Conservation (phyloP, 37 sponge, comb jelly and placozoan species). For the Hormiphora californensis region DNA sequence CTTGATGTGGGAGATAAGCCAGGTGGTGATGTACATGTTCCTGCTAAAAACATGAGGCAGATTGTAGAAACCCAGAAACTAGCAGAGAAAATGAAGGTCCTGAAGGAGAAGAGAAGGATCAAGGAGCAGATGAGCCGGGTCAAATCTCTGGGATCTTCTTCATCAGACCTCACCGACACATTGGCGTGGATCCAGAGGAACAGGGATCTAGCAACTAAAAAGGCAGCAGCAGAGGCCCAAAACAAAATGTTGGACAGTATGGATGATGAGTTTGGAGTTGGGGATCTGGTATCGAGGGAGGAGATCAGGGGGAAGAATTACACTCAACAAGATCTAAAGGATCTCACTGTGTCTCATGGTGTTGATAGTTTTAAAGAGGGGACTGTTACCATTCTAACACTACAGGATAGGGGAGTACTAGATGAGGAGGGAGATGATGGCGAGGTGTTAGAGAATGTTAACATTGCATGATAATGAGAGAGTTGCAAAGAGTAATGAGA, state of each 20-base stretch:
- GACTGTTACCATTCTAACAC: conserved; percentile 59
- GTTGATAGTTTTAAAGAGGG: conserved; percentile 67
- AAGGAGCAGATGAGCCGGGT: conserved; percentile 51
- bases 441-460: conserved; percentile 77
- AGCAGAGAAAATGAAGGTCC: conserved; percentile 37
- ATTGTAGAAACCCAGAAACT: conserved; percentile 23
- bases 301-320: conserved; percentile 54
- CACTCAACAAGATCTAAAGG: conserved; percentile 57
- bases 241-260: conserved; percentile 72
- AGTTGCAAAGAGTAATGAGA: conserved; percentile 64
- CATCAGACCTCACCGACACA: conserved; percentile 55
- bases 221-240: conserved; percentile 67
- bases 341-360: conserved; percentile 70
- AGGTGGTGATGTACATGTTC: conserved; percentile 69
- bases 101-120: conserved; percentile 51
- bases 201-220: conserved; percentile 61
- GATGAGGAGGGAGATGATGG: conserved; percentile 63
- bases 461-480: conserved; percentile 75
- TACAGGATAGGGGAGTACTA: conserved; percentile 73
- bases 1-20: conserved; percentile 59
- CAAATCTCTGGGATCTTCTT: conserved; percentile 21
- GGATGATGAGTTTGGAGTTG: conserved; percentile 87
- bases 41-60: conserved; percentile 77
- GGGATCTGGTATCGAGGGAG: conserved; percentile 59
- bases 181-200: conserved; percentile 66